Conservation (phyloP, 1,140 invertebrate species). For the Augochlora pura region DNA sequence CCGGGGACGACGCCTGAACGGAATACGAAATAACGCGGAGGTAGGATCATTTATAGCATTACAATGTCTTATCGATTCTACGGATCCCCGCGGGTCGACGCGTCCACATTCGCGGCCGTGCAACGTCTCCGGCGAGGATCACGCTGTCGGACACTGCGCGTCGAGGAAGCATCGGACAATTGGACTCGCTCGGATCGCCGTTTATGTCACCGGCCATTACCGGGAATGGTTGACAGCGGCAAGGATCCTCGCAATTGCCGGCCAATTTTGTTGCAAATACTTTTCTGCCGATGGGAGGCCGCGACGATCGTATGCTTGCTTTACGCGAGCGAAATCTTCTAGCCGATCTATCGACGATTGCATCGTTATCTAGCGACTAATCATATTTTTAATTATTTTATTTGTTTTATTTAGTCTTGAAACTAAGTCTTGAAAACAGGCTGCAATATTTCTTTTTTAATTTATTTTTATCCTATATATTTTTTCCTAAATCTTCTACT, state of each 20-base stretch:
- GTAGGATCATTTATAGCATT: constrained; percentile 14
- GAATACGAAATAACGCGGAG: constrained; percentile 14
- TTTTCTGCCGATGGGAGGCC: not conserved
- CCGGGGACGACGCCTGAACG: not conserved
- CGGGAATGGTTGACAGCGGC: not conserved
- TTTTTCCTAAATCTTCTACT: too few relatives aligned
- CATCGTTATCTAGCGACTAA: too few relatives aligned
- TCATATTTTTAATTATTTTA: too few relatives aligned
- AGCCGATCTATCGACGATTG: too few relatives aligned
- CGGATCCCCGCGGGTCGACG: not conserved
- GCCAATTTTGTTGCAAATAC: not conserved
- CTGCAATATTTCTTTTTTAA: too few relatives aligned
- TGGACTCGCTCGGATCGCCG: not conserved
- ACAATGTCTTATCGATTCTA: constrained; percentile 4
- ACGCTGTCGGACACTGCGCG: too few relatives aligned
- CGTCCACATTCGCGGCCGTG: too few relatives aligned
- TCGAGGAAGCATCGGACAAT: constrained; percentile 1
- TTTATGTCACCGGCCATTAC: not conserved
- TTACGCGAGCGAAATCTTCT: too few relatives aligned
- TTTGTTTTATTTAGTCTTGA: too few relatives aligned
- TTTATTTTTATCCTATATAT: too few relatives aligned
- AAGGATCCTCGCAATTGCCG: not conserved
- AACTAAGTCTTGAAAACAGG: too few relatives aligned
- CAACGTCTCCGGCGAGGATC: not conserved
- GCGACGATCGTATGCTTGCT: too few relatives aligned